A percentile compares a stretch with the other conserved stretches of the same genome.
These are phyloP conservation scores for Odobenus rosmarus DNA, from an alignment of 2,113 vertebrate genomes.

Conservation along the genomic window DNA sequence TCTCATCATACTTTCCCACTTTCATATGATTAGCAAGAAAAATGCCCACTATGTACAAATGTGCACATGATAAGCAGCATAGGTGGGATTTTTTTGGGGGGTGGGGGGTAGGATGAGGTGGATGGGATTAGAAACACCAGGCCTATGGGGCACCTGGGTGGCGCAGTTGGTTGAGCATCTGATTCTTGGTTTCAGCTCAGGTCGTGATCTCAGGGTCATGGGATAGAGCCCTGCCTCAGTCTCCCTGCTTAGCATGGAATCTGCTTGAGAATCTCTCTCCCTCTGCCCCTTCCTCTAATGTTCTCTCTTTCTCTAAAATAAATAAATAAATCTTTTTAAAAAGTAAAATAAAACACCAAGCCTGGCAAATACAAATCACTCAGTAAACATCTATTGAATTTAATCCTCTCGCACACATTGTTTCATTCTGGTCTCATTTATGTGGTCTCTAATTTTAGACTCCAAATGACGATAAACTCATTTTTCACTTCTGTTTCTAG, in stretches of 20 bases:
- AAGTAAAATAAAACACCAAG: neutral
- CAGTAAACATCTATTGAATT: too few relatives aligned
- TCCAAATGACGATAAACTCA: neutral
- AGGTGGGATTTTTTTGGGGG: neutral
- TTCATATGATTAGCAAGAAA: neutral
- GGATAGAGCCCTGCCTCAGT: neutral
- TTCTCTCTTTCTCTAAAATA: neutral
- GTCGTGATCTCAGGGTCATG: neutral
- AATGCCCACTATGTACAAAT: neutral
- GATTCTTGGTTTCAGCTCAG: neutral
- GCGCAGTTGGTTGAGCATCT: neutral
- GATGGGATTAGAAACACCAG: neutral
- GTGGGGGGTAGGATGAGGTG: too few relatives aligned
- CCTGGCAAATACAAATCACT: neutral
- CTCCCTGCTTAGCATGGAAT: neutral
- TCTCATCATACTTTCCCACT: neutral
- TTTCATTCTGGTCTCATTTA: neutral
- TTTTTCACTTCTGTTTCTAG: neutral
- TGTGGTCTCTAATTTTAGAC: neutral
- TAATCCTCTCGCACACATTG: neutral
- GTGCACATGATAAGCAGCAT: fast-evolving
- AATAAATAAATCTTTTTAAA: neutral
- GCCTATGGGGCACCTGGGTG: neutral
- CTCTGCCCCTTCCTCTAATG: neutral
- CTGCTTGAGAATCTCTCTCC: neutral